These are phyloP conservation scores for Drosophila arizonae DNA, from an alignment of 1,140 invertebrate genomes.

Conservation along the genomic window DNA sequence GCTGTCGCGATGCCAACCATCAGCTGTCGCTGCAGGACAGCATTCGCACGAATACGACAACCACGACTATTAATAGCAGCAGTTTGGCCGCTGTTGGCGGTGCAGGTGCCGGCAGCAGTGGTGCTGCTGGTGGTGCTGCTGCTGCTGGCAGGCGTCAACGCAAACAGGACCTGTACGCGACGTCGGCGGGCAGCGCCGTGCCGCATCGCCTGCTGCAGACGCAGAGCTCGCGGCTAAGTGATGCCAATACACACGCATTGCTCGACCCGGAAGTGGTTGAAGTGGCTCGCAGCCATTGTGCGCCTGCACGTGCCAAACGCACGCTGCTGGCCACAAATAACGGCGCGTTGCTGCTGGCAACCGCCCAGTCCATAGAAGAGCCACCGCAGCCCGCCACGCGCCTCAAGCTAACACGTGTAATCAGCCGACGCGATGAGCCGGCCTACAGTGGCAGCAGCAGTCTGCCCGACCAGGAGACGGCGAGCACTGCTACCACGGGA, in stretches of 20 bases:
- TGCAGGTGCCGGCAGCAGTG: background rate
- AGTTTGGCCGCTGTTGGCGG: slow-evolving; percentile 22
- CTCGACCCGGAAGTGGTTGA: slow-evolving; percentile 53
- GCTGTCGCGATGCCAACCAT: slow-evolving; percentile 66
- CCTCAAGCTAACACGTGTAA: slow-evolving; percentile 71
- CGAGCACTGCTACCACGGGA: slow-evolving; percentile 6
- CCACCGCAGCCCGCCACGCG: slow-evolving; percentile 50
- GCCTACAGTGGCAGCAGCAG: slow-evolving; percentile 56
- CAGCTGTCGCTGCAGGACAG: slow-evolving; percentile 72
- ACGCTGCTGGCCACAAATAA: slow-evolving; percentile 66
- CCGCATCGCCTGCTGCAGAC: slow-evolving; percentile 63
- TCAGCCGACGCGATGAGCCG: slow-evolving; percentile 68
- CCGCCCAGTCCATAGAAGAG: slow-evolving; percentile 19
- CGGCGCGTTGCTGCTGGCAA: slow-evolving; percentile 49
- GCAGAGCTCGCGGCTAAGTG: slow-evolving; percentile 59
- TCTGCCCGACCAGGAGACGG: slow-evolving; percentile 54
- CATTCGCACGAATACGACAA: slow-evolving; percentile 70
- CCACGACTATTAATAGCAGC: slow-evolving; percentile 65
- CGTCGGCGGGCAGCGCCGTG: slow-evolving; percentile 38
- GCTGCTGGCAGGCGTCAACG: slow-evolving; percentile 33
- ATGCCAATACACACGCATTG: slow-evolving; percentile 49
- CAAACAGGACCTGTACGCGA: slow-evolving; percentile 52
- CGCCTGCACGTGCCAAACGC: slow-evolving; percentile 48
- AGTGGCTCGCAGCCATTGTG: slow-evolving; percentile 23
- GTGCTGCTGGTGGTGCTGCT: slow-evolving; percentile 7